Evolutionary conservation across 37 sponge, comb jelly and placozoan species (phyloP), one percentile per base, ranked within the genome.

Genomic region (Corticium candelabrum): DNA sequence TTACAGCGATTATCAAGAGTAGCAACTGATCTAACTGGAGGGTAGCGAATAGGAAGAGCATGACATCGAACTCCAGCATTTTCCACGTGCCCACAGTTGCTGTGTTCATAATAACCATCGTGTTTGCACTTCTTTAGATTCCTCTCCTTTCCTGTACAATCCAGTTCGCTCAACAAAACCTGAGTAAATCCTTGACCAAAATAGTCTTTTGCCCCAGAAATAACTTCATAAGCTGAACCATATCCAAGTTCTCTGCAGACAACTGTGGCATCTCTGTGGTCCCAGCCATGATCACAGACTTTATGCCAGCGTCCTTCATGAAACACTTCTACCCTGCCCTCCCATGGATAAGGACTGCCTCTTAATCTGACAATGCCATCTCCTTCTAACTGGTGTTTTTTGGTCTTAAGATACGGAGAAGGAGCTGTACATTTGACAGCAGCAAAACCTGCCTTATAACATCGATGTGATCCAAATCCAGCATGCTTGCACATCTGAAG

Each of bases 201-300:
- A 32, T 29, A 4, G 31, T 32, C 31, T 5, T 4, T 7, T 34
- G 73, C 33, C 4, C 5, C 35, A 5, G 7, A 5, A 30, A 15
- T 4, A 29, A 32, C 33, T 4, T 70, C 73, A 4, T 4, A 29
- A 29, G 73, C 73, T 32, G 73, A 70, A 5, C 73, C 73, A 34
- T 29, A 70, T 7, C 73, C 73, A 7, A 70, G 73, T 15, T 70
- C 31, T 15, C 73, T 7, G 31, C 73, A 70, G 29, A 70, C 73
- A 4, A 70, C 73, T 30, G 4, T 70, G 73, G 73, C 73, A 4
- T 70, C 73, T 35, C 33, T 35, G 29, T 30, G 33, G 36, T 15
- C 31, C 73, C 73, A 70, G 73, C 73, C 73, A 32, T 15, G 73
- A 32, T 70, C 73, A 32, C 73, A 70, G 31, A 70, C 73, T 32